phyloP scores from a whole-genome alignment of 2,797 vertebrate genomes.

The Sebastes ruberrimus region DNA sequence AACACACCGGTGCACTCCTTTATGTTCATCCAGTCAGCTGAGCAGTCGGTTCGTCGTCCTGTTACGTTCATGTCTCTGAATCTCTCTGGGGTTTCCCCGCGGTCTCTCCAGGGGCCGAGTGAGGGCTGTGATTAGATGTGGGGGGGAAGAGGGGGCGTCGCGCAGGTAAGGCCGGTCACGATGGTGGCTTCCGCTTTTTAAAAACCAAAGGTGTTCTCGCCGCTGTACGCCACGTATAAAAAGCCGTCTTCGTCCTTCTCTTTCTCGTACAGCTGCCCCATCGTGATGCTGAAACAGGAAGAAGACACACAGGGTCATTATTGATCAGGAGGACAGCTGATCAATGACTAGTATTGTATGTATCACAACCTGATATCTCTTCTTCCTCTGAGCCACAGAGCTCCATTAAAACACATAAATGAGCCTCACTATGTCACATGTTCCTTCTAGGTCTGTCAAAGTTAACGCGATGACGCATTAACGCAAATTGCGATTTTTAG shows the following conservation, averaged over 20 bases:
- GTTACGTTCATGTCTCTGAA: constrained; percentile 26
- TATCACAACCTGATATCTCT: no score
- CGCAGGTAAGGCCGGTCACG: constrained; percentile 13
- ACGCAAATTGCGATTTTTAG: no score
- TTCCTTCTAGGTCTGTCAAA: no score
- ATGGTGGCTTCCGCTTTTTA: constrained; percentile 60
- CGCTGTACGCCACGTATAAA: constrained; percentile 98
- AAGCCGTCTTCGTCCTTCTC: constrained; percentile 98
- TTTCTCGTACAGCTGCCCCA: constrained; percentile 98
- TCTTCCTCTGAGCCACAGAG: no score
- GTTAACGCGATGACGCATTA: no score
- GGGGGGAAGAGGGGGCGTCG: constrained; percentile 8
- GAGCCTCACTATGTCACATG: no score
- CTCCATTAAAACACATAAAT: no score
- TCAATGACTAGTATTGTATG: background rate
- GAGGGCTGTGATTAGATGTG: constrained; percentile 54
- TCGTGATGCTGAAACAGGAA: constrained; percentile 88
- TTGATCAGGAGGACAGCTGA: background rate
- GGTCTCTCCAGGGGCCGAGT: constrained; percentile 24
- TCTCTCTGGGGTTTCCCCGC: constrained; percentile 46
- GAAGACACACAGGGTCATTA: background rate
- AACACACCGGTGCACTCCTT: constrained; percentile 27
- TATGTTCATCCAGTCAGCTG: constrained; percentile 26
- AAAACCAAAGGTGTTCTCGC: constrained; percentile 97
- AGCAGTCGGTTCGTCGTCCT: constrained; percentile 29